A percentile compares a stretch with the other conserved stretches of the same genome.
phyloP scores from a whole-genome alignment of 2,113 vertebrate genomes.

The Eira barbara region DNA sequence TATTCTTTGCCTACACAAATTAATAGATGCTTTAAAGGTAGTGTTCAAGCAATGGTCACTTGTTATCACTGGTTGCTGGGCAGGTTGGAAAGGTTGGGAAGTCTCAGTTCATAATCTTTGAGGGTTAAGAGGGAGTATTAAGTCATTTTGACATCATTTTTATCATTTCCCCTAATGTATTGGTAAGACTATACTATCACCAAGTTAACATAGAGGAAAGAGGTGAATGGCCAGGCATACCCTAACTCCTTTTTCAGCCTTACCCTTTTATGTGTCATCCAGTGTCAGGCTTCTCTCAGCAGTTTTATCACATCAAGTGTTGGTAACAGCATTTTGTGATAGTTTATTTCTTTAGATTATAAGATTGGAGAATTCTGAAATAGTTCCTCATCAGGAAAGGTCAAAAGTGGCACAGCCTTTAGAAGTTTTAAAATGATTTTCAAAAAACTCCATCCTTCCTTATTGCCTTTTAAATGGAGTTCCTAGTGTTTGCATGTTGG shows the following conservation, averaged over 20 bases:
- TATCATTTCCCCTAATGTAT: neutral
- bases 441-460: neutral
- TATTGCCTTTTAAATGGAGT: neutral
- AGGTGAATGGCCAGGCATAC: neutral
- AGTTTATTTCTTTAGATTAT: neutral
- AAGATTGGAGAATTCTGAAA: neutral
- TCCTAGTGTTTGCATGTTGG: neutral
- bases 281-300: neutral
- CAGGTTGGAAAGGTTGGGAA: neutral
- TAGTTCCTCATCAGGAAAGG: neutral
- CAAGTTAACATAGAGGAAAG: neutral
- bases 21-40: conserved; percentile 18
- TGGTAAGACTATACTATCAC: neutral
- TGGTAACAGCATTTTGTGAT: neutral
- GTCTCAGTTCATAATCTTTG: neutral
- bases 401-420: neutral
- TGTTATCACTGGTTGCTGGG: neutral
- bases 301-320: neutral
- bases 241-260: neutral
- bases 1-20: neutral
- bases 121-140: neutral
- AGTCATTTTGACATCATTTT: neutral
- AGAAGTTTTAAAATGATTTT: conserved; percentile 28
- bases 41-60: neutral
- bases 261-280: neutral